Conservation (phyloP, 2,113 vertebrate genomes). For the Sterrhoptilus dennistouni region DNA sequence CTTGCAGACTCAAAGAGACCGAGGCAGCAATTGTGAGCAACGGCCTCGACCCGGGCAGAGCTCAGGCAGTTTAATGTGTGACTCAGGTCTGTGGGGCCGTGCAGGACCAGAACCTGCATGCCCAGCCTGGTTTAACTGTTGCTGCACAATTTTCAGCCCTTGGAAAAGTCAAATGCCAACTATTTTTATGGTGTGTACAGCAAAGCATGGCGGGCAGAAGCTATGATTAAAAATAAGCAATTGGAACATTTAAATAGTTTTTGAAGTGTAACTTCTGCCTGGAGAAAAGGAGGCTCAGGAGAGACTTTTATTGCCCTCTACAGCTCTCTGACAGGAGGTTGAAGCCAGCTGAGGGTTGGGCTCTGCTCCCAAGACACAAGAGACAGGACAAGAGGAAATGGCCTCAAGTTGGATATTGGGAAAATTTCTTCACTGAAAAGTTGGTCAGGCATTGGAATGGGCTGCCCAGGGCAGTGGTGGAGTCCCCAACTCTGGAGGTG, state of each 20-base stretch:
- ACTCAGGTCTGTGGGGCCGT: conserved; percentile 2
- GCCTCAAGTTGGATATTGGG: background rate
- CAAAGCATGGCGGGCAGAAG: accelerated
- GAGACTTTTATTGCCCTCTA: background rate
- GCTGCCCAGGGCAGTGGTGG: background rate
- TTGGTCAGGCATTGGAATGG: background rate
- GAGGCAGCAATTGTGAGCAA: background rate
- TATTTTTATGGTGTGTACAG: accelerated
- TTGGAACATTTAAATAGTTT: background rate
- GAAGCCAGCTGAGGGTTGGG: background rate
- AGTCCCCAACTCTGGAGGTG: background rate
- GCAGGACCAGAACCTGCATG: background rate
- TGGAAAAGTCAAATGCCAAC: background rate
- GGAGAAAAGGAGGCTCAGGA: background rate
- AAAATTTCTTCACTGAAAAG: background rate
- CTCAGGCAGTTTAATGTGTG: background rate
- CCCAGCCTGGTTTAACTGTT: background rate
- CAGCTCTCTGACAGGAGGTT: background rate
- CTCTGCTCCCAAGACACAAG: background rate
- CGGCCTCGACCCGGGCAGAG: background rate
- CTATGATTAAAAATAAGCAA: background rate
- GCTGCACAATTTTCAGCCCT: background rate
- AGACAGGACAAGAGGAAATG: background rate
- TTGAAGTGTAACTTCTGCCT: background rate
- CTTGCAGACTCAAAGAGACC: background rate